Evolutionary conservation across 37 sponge, comb jelly and placozoan genomes (phyloP).

Genomic region (Cliona cf. orientalis): DNA sequence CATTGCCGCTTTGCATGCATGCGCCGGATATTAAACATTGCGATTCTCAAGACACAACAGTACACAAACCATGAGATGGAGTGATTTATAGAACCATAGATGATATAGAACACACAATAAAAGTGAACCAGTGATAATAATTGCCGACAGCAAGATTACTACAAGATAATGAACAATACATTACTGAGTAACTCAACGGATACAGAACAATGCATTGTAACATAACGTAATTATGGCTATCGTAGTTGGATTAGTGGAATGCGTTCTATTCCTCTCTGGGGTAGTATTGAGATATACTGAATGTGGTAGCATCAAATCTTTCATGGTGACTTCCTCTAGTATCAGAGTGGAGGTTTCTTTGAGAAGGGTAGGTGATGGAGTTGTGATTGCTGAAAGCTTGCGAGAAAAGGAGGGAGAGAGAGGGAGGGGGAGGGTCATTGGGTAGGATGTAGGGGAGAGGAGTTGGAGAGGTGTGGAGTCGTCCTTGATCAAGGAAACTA

Average conservation of each 20-base stretch:
- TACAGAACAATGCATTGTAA: no score
- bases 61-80: no score
- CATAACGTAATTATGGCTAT: background rate
- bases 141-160: no score
- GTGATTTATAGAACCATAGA: no score
- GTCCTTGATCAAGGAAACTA: no score
- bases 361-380: background rate
- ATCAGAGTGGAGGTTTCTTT: conserved; percentile 17
- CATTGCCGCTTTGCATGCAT: no score
- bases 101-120: background rate
- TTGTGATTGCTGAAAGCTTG: background rate
- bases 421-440: background rate
- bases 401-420: background rate
- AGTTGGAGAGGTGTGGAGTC: background rate
- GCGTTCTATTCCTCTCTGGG: conserved; percentile 53
- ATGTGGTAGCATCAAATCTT: conserved; percentile 7
- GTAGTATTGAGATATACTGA: conserved; percentile 51
- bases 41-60: no score
- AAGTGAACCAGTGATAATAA: no score
- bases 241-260: background rate
- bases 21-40: no score
- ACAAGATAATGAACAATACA: no score
- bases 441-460: background rate
- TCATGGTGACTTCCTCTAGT: background rate
- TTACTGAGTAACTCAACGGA: no score